Conservation (phyloP, 2,888 invertebrate genomes). For the Drosophila percnosoma region DNA sequence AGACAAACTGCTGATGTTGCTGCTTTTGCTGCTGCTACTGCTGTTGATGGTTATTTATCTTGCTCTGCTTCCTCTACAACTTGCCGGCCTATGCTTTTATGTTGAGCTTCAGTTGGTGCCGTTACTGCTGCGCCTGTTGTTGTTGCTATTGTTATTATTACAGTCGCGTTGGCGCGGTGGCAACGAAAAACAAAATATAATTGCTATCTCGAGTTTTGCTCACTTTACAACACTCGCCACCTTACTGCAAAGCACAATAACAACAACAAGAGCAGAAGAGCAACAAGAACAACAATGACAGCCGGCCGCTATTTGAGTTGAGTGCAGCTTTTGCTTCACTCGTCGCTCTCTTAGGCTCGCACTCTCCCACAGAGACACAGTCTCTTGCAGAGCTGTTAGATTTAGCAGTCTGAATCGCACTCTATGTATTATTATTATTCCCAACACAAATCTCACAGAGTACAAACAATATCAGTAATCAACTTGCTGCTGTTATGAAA, state of each 20-base stretch:
- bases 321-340: slow-evolving; percentile 34
- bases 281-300: slow-evolving; percentile 42
- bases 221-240: slow-evolving; percentile 25
- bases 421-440: slow-evolving; percentile 24
- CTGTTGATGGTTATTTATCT: slow-evolving; percentile 27
- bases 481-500: slow-evolving; percentile 60
- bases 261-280: slow-evolving; percentile 17
- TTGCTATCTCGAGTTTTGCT: slow-evolving; percentile 13
- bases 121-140: slow-evolving; percentile 19
- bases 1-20: slow-evolving; percentile 44
- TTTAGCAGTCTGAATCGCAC: slow-evolving; percentile 12
- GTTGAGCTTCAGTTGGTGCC: slow-evolving; percentile 12
- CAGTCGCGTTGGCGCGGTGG: slow-evolving; percentile 39
- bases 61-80: slow-evolving; percentile 20
- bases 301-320: slow-evolving; percentile 65
- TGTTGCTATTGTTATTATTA: slow-evolving; percentile 42
- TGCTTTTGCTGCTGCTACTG: slow-evolving; percentile 27
- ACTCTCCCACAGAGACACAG: slow-evolving; percentile 17
- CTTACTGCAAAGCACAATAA: slow-evolving; percentile 10
- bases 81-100: slow-evolving; percentile 57
- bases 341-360: slow-evolving; percentile 22
- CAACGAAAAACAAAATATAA: slow-evolving; percentile 28
- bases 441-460: slow-evolving; percentile 32
- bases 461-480: slow-evolving; percentile 44
- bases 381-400: slow-evolving; percentile 30